Evolutionary conservation across 2,113 vertebrate species (phyloP), one percentile per base, ranked within the genome.

Genomic region (Echinops telfairi): DNA sequence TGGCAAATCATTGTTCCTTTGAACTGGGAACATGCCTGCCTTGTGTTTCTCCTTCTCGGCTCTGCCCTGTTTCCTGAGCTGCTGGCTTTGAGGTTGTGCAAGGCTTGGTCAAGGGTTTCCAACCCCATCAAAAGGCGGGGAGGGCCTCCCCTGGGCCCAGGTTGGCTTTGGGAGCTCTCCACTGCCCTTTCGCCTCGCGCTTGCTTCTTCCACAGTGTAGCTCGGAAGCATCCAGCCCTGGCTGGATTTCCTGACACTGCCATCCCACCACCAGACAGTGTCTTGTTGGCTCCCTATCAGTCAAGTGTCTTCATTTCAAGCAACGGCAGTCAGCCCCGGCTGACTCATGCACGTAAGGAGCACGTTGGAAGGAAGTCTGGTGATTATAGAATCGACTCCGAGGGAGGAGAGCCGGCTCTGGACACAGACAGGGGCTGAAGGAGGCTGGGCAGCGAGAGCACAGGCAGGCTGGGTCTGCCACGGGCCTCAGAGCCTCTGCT

Each of bases 41-140:
- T 92, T 38, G 73, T 86, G 22, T 93, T 91, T 85, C 88, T 88
- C 85, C 40, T 47, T 66, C 0, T 1, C 47, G 33, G 77, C 93
- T 96, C 89, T 83, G 71, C 91, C 91, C 88, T 83, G 92, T 90
- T 96, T 96, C 94, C 94, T 23, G 43, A 81, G 82, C 36, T 64
- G 68, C 68, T 62, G 1, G 33, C 85, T 93, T 86, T 36, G 75
- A 85, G 93, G 16, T 68, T 83, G 79, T 31, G 6, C 23, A 62
- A 91, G 81, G 23, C 14, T 36, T 79, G 20, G 73, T 20, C 66
- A 43, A 58, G 43, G 33, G 62, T 29, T 58, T 82, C 62, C 64
- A 73, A 27, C 36, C 78, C 76, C 73, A 79, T 79, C 89, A 91
- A 92, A 93, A 85, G 47, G 15, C 84, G 57, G 19, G 33, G 43